Evolutionary conservation across 2,888 invertebrate genomes (phyloP).

Genomic region (Troglohyphantes excavatus): DNA sequence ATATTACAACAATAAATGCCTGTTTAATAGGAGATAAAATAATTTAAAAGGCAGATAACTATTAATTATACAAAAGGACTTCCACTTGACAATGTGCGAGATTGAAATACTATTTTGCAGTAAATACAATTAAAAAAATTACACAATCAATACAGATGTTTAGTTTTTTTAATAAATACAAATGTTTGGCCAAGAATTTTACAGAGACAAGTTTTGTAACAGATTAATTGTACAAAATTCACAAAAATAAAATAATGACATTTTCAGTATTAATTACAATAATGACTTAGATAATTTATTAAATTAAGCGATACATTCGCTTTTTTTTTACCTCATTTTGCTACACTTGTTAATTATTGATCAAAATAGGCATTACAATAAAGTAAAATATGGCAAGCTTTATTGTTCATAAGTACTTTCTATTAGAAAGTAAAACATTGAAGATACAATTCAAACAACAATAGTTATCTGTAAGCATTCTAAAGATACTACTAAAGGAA

Average conservation of each 20-base stretch:
- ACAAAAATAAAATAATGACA: slow-evolving; percentile 25
- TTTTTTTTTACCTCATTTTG: too few species aligned
- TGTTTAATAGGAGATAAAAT: too few species aligned
- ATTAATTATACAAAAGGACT: too few species aligned
- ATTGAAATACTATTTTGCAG: too few species aligned
- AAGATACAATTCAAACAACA: not conserved
- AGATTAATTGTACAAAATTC: slow-evolving; percentile 16
- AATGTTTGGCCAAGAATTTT: slow-evolving; percentile 42
- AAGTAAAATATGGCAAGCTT: not conserved
- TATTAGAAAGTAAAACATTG: slow-evolving; percentile 20
- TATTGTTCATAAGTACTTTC: slow-evolving; percentile 22
- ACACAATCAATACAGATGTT: not conserved
- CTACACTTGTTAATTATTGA: too few species aligned
- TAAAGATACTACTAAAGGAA: too few species aligned
- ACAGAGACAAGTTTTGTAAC: slow-evolving; percentile 30
- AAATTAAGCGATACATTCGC: too few species aligned
- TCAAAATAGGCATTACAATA: not conserved
- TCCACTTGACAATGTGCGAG: too few species aligned
- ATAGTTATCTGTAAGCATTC: not conserved
- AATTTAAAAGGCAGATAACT: too few species aligned
- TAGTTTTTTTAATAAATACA: slow-evolving; percentile 53
- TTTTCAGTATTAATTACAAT: not conserved
- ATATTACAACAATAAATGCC: too few species aligned
- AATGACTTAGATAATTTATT: not conserved
- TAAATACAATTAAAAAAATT: too few species aligned